phyloP scores from a whole-genome alignment of 2,113 vertebrate genomes.

The Cyphomyrus discorhynchus region DNA sequence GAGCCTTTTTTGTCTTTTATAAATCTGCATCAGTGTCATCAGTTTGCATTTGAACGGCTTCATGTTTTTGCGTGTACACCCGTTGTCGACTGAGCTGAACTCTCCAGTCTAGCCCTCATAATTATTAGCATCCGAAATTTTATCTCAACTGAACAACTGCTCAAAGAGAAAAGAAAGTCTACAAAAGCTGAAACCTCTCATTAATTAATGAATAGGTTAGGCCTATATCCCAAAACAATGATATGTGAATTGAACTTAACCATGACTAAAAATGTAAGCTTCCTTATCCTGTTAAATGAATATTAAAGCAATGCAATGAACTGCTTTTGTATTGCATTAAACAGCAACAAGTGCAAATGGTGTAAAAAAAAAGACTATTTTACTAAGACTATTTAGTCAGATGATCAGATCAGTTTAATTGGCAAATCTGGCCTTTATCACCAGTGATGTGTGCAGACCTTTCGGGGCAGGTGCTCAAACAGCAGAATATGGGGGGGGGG shows the following conservation, averaged over 20 bases:
- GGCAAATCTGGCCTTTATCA: background rate
- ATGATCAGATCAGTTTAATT: background rate
- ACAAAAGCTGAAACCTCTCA: background rate
- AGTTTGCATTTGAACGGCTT: background rate
- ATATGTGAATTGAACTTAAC: background rate
- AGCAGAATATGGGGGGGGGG: no score
- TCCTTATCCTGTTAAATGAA: background rate
- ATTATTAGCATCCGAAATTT: background rate
- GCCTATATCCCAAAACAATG: background rate
- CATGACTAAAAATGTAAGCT: background rate
- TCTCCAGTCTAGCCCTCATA: background rate
- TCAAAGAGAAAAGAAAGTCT: background rate
- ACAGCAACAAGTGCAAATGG: background rate
- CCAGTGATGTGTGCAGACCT: background rate
- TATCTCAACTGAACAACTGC: background rate
- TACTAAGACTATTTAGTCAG: background rate
- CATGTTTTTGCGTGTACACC: background rate
- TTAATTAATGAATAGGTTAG: background rate
- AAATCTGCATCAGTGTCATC: background rate
- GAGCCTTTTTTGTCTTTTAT: background rate
- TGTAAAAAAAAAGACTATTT: background rate
- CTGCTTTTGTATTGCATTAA: background rate
- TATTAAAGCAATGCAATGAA: background rate
- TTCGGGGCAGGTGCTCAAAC: background rate
- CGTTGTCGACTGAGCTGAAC: background rate